Conservation (phyloP, 1,140 invertebrate species). For the Phenacoccus solenopsis region DNA sequence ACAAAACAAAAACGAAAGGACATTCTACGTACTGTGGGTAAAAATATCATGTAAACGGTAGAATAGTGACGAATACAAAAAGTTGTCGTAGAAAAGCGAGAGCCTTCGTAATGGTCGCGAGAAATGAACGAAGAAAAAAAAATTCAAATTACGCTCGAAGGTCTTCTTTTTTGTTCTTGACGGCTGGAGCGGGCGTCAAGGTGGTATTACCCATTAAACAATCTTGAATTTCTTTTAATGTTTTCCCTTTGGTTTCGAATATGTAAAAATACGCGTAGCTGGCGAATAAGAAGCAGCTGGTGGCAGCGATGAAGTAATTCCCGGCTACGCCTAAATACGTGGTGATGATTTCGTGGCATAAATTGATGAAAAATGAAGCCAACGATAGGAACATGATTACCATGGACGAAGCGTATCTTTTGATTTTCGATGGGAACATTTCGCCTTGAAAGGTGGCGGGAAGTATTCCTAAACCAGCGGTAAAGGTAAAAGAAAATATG, state of each 20-base stretch:
- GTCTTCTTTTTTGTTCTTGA: not conserved
- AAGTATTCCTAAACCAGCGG: slow-evolving; percentile 28
- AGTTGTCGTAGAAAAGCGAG: no score
- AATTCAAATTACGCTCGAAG: no score
- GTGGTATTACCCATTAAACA: not conserved
- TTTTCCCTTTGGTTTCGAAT: slow-evolving; percentile 66
- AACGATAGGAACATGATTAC: slow-evolving; percentile 26
- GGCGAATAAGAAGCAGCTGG: slow-evolving; percentile 40
- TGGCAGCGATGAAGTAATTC: slow-evolving; percentile 26
- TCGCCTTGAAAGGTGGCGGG: slow-evolving; percentile 29
- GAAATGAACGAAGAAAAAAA: no score
- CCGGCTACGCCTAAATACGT: slow-evolving; percentile 18
- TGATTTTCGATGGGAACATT: slow-evolving; percentile 29
- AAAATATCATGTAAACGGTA: no score
- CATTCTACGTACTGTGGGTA: no score
- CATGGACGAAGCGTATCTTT: slow-evolving; percentile 27
- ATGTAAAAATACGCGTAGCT: slow-evolving; percentile 34
- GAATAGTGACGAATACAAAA: no score
- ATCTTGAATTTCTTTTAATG: slow-evolving; percentile 58
- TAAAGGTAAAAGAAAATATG: slow-evolving; percentile 25
- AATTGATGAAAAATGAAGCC: slow-evolving; percentile 26
- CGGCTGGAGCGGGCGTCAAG: not conserved
- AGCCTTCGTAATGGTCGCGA: no score
- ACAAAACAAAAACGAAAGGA: no score
- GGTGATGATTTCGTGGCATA: slow-evolving; percentile 23